Conservation (phyloP, 2,888 invertebrate genomes). For the Drosophila birchii region DNA sequence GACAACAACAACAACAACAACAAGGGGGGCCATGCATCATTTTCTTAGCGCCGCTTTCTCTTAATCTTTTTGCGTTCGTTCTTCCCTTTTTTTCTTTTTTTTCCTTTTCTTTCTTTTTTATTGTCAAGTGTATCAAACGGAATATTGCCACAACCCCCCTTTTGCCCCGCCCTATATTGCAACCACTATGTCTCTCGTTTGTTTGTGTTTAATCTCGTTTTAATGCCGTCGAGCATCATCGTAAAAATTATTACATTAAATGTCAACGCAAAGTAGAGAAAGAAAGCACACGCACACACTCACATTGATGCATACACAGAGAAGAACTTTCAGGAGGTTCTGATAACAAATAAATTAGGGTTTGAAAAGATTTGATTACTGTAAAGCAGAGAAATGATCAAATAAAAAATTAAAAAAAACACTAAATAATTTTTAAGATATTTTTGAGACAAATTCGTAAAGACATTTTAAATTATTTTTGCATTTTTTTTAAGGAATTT, state of each 20-base stretch:
- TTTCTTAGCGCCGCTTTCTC: slow-evolving; percentile 29
- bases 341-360: too few species aligned
- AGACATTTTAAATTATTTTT: neutral
- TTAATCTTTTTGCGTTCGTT: slow-evolving; percentile 26
- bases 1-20: slow-evolving; percentile 14
- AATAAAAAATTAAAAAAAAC: neutral
- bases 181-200: slow-evolving; percentile 57
- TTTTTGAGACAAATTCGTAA: neutral
- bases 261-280: slow-evolving; percentile 65
- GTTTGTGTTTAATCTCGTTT: slow-evolving; percentile 80
- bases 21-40: slow-evolving; percentile 44
- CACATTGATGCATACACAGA: slow-evolving; percentile 11
- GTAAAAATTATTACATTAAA: slow-evolving; percentile 79
- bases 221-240: slow-evolving; percentile 80
- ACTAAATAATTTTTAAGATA: neutral
- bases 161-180: slow-evolving; percentile 17
- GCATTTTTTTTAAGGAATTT: too few species aligned
- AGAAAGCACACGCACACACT: neutral
- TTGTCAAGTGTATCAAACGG: slow-evolving; percentile 68
- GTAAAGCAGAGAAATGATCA: neutral
- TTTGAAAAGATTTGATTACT: rapidly evolving
- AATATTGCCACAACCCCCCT: slow-evolving; percentile 17
- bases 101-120: slow-evolving; percentile 52
- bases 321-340: neutral
- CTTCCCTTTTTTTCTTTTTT: neutral